Conservation (phyloP, 2,113 vertebrate genomes). For the Salvelinus sp. region DNA sequence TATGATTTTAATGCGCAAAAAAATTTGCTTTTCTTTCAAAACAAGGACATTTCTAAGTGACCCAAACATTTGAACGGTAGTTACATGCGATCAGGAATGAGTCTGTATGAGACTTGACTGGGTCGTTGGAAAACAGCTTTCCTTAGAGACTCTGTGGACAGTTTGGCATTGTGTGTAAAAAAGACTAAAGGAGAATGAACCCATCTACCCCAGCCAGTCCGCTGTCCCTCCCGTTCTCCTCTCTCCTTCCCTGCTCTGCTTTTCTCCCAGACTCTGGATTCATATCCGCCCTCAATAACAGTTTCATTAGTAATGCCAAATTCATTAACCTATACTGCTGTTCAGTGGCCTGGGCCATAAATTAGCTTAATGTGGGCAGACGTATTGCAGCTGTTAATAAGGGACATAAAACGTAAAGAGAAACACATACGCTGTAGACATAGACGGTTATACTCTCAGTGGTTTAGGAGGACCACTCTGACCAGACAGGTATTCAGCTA, state of each 20-base stretch:
- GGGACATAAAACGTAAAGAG: slow-evolving; percentile 77
- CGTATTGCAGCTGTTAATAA: slow-evolving; percentile 78
- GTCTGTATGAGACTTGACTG: background rate
- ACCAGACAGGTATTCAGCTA: too few relatives aligned
- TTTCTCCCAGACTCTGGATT: slow-evolving; percentile 81
- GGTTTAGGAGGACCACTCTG: slow-evolving; percentile 1
- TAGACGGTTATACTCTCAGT: slow-evolving; percentile 66
- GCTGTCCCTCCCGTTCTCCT: slow-evolving; percentile 37
- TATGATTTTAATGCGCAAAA: too few relatives aligned
- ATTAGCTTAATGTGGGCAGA: slow-evolving; percentile 78
- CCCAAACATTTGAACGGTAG: too few relatives aligned
- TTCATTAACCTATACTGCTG: slow-evolving; percentile 91
- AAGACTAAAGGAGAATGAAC: background rate
- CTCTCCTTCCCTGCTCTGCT: slow-evolving; percentile 28
- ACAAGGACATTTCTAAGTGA: too few relatives aligned
- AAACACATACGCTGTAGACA: slow-evolving; percentile 64
- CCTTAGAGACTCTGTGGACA: background rate
- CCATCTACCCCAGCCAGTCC: slow-evolving; percentile 19
- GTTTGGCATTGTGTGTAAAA: background rate
- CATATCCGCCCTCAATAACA: slow-evolving; percentile 94
- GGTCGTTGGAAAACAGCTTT: background rate
- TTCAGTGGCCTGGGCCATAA: slow-evolving; percentile 73
- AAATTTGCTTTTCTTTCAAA: too few relatives aligned
- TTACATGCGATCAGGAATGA: slow-evolving; percentile 15
- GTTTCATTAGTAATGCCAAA: slow-evolving; percentile 98